Percentiles rank a stretch among this genome's conserved stretches.
Evolutionary conservation across 1,140 invertebrate species (phyloP).

Genomic region (Papilio aristodemus): DNA sequence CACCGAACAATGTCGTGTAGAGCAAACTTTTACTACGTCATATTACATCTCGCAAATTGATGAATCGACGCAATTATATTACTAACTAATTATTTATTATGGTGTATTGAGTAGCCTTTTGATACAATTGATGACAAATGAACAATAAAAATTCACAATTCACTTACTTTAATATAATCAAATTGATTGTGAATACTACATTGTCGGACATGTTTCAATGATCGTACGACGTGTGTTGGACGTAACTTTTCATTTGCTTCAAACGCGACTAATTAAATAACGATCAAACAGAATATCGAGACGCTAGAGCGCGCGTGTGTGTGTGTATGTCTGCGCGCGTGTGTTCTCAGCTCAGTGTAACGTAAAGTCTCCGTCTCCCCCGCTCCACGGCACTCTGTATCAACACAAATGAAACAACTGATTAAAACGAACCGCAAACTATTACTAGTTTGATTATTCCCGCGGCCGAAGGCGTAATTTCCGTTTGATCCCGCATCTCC

Average conservation of each 20-base stretch:
- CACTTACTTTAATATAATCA: too few relatives aligned
- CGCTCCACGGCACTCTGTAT: neutral
- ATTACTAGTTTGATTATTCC: slow-evolving; percentile 17
- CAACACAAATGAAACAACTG: slow-evolving; percentile 20
- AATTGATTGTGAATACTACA: too few relatives aligned
- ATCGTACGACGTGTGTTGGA: neutral
- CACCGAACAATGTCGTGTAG: slow-evolving; percentile 16
- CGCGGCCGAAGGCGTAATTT: neutral
- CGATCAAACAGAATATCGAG: neutral
- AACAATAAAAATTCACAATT: too few relatives aligned
- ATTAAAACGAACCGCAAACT: slow-evolving; percentile 22
- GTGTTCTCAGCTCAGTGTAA: too few relatives aligned
- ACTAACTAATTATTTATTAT: slow-evolving; percentile 11
- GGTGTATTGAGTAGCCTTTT: neutral
- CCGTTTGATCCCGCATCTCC: slow-evolving; percentile 14
- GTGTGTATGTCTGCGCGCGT: too few relatives aligned
- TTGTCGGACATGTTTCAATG: too few relatives aligned
- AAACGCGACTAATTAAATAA: slow-evolving; percentile 10
- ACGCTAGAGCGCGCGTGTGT: too few relatives aligned
- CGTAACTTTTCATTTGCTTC: neutral
- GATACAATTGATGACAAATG: too few relatives aligned
- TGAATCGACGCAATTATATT: slow-evolving; percentile 9
- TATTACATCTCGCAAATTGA: slow-evolving; percentile 17
- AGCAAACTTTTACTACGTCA: neutral
- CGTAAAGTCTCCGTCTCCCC: neutral